Evolutionary conservation across 2,113 vertebrate genomes (phyloP).

Genomic region (Acrocephalus arundinaceus): DNA sequence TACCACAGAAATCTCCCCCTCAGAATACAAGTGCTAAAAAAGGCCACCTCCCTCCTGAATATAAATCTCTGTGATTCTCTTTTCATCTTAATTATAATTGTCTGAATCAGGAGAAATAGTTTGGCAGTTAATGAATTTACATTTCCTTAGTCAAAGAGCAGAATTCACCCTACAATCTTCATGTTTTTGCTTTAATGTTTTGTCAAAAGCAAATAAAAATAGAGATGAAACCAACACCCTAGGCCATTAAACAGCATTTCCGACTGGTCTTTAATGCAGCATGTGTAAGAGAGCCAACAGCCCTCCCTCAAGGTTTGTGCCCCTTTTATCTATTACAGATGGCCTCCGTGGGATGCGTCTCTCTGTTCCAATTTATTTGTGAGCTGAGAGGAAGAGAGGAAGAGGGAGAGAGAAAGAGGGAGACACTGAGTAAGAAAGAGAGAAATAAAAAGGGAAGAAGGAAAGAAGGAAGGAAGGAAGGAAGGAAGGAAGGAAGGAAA

Average conservation of each 20-base stretch:
- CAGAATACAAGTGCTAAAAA: conserved; percentile 20
- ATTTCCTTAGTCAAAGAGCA: neutral
- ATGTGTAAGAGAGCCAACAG: neutral
- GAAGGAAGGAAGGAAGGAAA: too few relatives aligned
- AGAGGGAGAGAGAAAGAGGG: neutral
- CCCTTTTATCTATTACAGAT: neutral
- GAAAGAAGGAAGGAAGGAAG: too few relatives aligned
- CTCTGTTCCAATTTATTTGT: neutral
- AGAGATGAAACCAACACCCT: neutral
- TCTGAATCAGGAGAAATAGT: neutral
- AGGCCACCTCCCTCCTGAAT: conserved; percentile 25
- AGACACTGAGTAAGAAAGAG: neutral
- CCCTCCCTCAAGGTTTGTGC: neutral
- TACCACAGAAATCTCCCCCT: neutral
- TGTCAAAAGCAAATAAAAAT: conserved; percentile 34
- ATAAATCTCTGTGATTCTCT: conserved; percentile 28
- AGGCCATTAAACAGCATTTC: neutral
- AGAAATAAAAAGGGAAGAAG: rapidly evolving
- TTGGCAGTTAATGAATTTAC: neutral
- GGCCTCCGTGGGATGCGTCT: neutral
- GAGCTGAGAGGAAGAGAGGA: neutral
- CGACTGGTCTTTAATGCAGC: neutral
- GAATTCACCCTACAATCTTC: neutral
- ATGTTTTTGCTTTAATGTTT: neutral
- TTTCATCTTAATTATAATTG: conserved; percentile 17